Evolutionary conservation across 2,113 vertebrate genomes (phyloP).

Genomic region (Chiloscyllium plagiosum): DNA sequence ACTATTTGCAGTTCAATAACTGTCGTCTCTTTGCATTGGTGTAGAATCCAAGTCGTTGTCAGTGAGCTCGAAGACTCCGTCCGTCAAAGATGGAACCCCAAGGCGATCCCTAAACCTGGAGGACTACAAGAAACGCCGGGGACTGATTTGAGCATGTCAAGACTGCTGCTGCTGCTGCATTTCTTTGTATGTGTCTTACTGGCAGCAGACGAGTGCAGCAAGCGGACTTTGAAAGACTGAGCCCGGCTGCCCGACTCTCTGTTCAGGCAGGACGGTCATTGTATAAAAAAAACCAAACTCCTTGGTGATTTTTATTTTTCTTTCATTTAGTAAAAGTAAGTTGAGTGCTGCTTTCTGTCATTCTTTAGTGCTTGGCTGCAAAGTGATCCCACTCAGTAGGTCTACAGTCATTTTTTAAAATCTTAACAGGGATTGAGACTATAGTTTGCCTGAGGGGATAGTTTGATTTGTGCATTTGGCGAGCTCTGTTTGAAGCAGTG

Average conservation of each 20-base stretch:
- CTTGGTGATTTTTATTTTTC: conserved; percentile 33
- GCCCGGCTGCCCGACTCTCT: neutral
- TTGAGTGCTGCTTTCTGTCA: conserved; percentile 37
- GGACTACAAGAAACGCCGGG: conserved; percentile 98
- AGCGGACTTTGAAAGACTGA: conserved; percentile 3
- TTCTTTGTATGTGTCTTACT: conserved; percentile 63
- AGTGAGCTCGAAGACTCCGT: conserved; percentile 88
- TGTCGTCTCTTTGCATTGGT: neutral
- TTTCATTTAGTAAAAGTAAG: conserved; percentile 29
- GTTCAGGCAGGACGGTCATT: conserved; percentile 7
- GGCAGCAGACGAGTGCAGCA: neutral
- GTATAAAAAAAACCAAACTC: conserved; percentile 30
- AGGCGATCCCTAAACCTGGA: conserved; percentile 93
- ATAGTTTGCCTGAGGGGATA: conserved; percentile 2
- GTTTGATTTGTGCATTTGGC: conserved; percentile 15
- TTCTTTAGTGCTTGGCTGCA: conserved; percentile 34
- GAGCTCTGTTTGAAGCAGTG: neutral
- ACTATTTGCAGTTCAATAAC: neutral
- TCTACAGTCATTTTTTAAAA: neutral
- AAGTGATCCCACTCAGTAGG: conserved; percentile 22
- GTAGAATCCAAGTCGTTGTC: conserved; percentile 93
- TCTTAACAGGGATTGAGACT: conserved; percentile 20
- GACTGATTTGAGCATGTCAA: conserved; percentile 78
- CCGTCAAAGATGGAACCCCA: conserved; percentile 93
- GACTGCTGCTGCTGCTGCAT: conserved; percentile 61